phyloP scores from a whole-genome alignment of 2,888 invertebrate species.

The Gari tellinella region DNA sequence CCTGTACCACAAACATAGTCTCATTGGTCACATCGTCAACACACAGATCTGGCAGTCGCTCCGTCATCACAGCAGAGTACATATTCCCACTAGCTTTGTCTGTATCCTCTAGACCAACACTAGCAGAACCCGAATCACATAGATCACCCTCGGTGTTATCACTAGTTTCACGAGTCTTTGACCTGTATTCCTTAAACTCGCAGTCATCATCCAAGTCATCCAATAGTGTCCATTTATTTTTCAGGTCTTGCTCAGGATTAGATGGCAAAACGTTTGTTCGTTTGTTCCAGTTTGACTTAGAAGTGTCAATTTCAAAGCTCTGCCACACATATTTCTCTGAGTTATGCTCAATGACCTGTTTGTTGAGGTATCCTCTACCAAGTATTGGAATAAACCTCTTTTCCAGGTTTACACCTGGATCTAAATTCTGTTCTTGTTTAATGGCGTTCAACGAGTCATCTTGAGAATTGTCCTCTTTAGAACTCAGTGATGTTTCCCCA shows the following conservation, averaged over 20 bases:
- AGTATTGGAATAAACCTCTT: background rate
- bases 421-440: too few relatives aligned
- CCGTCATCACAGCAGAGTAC: constrained; percentile 40
- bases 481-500: too few relatives aligned
- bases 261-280: background rate
- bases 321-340: constrained; percentile 35
- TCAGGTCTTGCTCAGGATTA: constrained; percentile 7
- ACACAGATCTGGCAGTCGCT: constrained; percentile 25
- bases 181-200: constrained; percentile 6
- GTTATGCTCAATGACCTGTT: constrained; percentile 25
- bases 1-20: constrained; percentile 35
- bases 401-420: too few relatives aligned
- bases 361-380: constrained; percentile 11
- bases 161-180: background rate
- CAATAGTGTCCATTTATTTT: constrained; percentile 28
- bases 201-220: constrained; percentile 2
- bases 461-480: too few relatives aligned
- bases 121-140: background rate
- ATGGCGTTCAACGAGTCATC: too few relatives aligned
- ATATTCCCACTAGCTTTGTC: background rate
- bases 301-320: background rate
- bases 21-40: constrained; percentile 29
- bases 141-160: background rate
- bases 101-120: too few relatives aligned
- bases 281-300: background rate